Conservation (phyloP, 2,888 invertebrate genomes). For the Julus scanicus region DNA sequence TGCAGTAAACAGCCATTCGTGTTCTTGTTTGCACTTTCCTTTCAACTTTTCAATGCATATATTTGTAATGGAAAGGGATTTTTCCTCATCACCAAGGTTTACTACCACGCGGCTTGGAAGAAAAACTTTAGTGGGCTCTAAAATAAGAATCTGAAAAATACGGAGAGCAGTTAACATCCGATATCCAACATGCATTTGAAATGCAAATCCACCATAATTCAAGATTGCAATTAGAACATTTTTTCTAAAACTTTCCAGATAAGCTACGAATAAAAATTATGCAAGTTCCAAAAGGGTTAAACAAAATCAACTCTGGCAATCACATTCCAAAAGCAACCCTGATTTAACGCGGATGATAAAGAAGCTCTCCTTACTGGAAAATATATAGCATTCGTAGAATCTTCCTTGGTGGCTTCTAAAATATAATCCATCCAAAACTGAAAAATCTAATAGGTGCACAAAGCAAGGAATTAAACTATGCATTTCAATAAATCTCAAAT, state of each 20-base stretch:
- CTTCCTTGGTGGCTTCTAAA: constrained; percentile 88
- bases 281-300: too few species aligned
- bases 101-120: constrained; percentile 97
- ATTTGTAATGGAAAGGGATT: constrained; percentile 89
- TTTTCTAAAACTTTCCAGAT: too few species aligned
- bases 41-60: constrained; percentile 82
- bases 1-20: constrained; percentile 93
- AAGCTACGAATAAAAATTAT: too few species aligned
- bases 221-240: background rate
- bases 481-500: background rate
- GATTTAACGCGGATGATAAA: background rate
- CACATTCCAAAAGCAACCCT: too few species aligned
- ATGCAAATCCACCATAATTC: background rate
- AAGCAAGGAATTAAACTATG: background rate
- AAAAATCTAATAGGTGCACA: constrained; percentile 75
- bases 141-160: constrained; percentile 55
- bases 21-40: constrained; percentile 82
- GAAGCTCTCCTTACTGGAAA: constrained; percentile 79
- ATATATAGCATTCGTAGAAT: constrained; percentile 82
- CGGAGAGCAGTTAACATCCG: background rate
- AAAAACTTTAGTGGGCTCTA: constrained; percentile 58
- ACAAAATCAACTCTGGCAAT: too few species aligned
- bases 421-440: constrained; percentile 99
- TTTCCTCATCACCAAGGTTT: constrained; percentile 92
- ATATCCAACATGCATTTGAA: background rate